Conservation (phyloP, 2,797 vertebrate species). For the Rhinichthys osculus region DNA sequence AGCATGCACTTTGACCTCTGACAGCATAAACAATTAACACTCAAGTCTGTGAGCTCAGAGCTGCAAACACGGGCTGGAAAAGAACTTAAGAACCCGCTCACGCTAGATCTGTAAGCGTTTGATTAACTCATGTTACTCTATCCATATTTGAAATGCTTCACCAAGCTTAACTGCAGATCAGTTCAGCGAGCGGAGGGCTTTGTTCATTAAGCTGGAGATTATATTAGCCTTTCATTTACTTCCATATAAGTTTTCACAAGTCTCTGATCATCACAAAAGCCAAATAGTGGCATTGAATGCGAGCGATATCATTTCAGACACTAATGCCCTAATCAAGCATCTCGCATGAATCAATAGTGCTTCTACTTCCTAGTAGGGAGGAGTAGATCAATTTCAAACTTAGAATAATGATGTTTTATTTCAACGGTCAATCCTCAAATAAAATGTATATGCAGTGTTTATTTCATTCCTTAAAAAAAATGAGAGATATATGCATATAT, state of each 20-base stretch:
- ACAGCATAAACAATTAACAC: conserved; percentile 74
- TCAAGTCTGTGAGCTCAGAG: conserved; percentile 59
- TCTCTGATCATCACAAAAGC: conserved; percentile 26
- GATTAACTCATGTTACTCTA: conserved; percentile 34
- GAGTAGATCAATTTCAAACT: neutral
- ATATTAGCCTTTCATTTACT: conserved; percentile 38
- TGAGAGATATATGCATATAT: neutral
- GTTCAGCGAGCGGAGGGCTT: conserved; percentile 15
- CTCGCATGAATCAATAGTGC: neutral
- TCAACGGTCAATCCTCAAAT: neutral
- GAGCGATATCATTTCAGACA: neutral
- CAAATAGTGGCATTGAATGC: neutral
- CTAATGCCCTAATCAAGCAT: neutral
- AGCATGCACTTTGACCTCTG: conserved; percentile 54
- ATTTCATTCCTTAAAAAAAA: neutral
- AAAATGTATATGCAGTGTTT: neutral
- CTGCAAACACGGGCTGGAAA: conserved; percentile 59
- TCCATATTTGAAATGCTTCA: conserved; percentile 36
- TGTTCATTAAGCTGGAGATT: conserved; percentile 30
- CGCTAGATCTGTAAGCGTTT: conserved; percentile 2
- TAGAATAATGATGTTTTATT: neutral
- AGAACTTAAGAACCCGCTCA: conserved; percentile 25
- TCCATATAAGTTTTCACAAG: neutral
- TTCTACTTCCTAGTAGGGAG: neutral
- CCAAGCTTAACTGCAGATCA: conserved; percentile 35